phyloP scores from a whole-genome alignment of 2,113 vertebrate genomes.

The Pangasianodon gigas region DNA sequence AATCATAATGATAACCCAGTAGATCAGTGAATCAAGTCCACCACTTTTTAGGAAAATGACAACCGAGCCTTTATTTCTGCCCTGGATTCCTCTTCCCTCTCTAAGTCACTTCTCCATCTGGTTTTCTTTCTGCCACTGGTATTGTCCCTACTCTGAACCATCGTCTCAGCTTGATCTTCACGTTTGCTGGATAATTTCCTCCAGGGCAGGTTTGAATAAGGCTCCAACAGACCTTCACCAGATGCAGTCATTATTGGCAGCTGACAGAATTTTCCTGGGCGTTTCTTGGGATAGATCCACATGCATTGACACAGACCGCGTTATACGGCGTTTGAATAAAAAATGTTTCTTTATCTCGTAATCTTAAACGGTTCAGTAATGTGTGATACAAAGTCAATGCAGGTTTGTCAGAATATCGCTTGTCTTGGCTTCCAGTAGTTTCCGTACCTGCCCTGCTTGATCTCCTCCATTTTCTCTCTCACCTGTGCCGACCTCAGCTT shows the following conservation, averaged over 20 bases:
- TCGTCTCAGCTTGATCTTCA: conserved; percentile 41
- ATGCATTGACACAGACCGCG: not conserved
- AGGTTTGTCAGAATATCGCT: not conserved
- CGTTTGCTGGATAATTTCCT: conserved; percentile 45
- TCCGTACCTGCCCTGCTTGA: not conserved
- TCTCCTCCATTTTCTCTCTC: not conserved
- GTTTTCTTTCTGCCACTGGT: conserved; percentile 41
- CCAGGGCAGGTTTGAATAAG: conserved; percentile 11
- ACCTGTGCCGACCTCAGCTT: not conserved
- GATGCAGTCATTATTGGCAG: conserved; percentile 39
- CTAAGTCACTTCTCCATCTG: conserved; percentile 32
- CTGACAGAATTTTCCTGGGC: conserved; percentile 19
- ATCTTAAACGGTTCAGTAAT: not conserved
- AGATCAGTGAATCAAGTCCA: conserved; percentile 29
- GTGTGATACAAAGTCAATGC: not conserved
- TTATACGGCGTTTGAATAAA: not conserved
- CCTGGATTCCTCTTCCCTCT: conserved; percentile 23
- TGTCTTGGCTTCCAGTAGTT: not conserved
- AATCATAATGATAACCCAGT: conserved; percentile 12
- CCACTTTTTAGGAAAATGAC: conserved; percentile 7
- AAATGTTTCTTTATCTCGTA: not conserved
- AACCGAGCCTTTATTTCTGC: conserved; percentile 6
- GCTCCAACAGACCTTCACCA: conserved; percentile 47
- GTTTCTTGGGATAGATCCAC: conserved; percentile 15
- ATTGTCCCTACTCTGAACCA: conserved; percentile 42